Evolutionary conservation across 2,113 vertebrate species (phyloP).

Genomic region (Gopherus flavomarginatus): DNA sequence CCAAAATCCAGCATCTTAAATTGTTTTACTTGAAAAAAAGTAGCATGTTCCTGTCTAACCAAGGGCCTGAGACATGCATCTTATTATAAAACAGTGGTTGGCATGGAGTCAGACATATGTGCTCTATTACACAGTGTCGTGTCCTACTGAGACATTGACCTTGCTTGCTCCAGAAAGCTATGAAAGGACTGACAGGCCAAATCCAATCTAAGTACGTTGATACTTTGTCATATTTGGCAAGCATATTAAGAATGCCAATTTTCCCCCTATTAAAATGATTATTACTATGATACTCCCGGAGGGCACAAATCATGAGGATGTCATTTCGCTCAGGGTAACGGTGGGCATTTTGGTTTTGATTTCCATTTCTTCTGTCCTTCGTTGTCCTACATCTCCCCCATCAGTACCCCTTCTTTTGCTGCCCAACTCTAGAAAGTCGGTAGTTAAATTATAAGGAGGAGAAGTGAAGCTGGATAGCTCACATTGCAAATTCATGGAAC

Average conservation of each 20-base stretch:
- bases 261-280: neutral
- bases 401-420: slow-evolving; percentile 20
- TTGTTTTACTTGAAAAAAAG: neutral
- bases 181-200: neutral
- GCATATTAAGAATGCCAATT: neutral
- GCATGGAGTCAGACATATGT: neutral
- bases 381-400: neutral
- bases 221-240: neutral
- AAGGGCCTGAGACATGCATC: neutral
- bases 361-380: neutral
- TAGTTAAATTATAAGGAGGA: neutral
- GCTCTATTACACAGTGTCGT: accelerated
- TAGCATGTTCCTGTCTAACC: neutral
- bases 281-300: accelerated
- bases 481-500: slow-evolving; percentile 43
- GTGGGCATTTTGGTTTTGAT: neutral
- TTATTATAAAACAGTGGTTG: neutral
- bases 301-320: neutral
- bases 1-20: neutral
- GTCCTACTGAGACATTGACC: neutral
- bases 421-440: neutral
- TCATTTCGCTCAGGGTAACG: neutral
- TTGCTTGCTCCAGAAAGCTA: neutral
- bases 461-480: slow-evolving; percentile 23
- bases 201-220: neutral